A percentile compares a stretch with the other conserved stretches of the same genome.
Evolutionary conservation across 2,888 invertebrate genomes (phyloP).

Genomic region (Eupithecia pulchellata): DNA sequence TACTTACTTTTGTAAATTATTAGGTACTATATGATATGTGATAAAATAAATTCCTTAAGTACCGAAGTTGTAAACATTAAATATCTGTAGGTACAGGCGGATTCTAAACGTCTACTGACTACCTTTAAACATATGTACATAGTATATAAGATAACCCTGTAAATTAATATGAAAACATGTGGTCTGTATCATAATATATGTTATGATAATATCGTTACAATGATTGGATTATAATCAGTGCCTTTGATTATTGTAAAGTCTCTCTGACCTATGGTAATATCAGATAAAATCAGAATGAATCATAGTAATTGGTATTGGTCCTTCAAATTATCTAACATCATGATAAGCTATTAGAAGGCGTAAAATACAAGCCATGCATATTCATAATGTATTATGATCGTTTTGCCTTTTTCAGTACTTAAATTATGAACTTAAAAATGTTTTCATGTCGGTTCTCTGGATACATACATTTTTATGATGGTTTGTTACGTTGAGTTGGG

Average conservation of each 20-base stretch:
- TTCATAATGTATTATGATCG: neutral
- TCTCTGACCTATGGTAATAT: neutral
- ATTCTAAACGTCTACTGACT: neutral
- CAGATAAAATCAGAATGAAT: neutral
- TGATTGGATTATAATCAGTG: neutral
- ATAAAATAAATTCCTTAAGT: neutral
- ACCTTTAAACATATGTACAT: neutral
- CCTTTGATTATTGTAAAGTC: neutral
- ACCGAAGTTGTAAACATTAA: neutral
- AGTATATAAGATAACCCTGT: neutral
- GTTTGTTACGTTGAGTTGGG: neutral
- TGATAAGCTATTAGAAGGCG: neutral
- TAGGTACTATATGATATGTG: neutral
- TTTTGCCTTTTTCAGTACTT: neutral
- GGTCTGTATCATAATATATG: neutral
- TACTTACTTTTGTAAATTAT: neutral
- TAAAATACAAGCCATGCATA: neutral
- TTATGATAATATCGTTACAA: neutral
- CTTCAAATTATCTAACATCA: neutral
- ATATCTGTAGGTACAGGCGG: neutral
- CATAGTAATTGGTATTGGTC: neutral
- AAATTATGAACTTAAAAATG: neutral
- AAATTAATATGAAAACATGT: neutral
- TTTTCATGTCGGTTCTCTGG: neutral
- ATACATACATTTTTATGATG: neutral